phyloP scores from a whole-genome alignment of 1,140 invertebrate genomes.

The Spodoptera frugiperda region DNA sequence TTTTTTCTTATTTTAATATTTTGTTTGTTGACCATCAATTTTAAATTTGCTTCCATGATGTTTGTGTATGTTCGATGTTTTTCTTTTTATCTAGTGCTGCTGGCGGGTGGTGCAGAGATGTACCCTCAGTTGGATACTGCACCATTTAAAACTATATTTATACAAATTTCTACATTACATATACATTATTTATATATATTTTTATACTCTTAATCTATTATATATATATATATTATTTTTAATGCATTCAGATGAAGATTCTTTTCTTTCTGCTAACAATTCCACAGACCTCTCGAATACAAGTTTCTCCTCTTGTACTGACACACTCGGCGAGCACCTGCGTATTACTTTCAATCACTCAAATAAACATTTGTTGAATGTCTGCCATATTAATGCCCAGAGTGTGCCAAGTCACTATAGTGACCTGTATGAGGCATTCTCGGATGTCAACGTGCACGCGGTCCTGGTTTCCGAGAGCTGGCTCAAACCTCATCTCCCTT shows the following conservation, averaged over 20 bases:
- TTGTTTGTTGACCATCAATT: no score
- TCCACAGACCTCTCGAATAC: not conserved
- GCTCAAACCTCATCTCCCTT: no score
- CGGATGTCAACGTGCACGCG: no score
- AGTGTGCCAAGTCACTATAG: no score
- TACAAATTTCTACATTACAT: not conserved
- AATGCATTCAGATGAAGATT: not conserved
- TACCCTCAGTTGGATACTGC: not conserved
- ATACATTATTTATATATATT: not conserved
- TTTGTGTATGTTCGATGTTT: no score
- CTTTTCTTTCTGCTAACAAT: slow-evolving; percentile 1
- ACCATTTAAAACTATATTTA: not conserved
- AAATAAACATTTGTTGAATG: not conserved
- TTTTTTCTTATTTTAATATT: no score
- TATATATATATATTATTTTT: not conserved
- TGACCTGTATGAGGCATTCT: no score
- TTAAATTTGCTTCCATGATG: no score
- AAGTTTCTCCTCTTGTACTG: not conserved
- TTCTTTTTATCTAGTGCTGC: no score
- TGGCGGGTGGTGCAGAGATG: not conserved
- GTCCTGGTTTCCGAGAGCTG: no score
- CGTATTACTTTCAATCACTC: not conserved
- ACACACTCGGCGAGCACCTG: not conserved
- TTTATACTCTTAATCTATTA: not conserved
- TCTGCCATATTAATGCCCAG: no score